A percentile compares a stretch with the other conserved stretches of the same genome.
Conservation (phyloP, 2,113 vertebrate species). For the Alethe castanea region DNA sequence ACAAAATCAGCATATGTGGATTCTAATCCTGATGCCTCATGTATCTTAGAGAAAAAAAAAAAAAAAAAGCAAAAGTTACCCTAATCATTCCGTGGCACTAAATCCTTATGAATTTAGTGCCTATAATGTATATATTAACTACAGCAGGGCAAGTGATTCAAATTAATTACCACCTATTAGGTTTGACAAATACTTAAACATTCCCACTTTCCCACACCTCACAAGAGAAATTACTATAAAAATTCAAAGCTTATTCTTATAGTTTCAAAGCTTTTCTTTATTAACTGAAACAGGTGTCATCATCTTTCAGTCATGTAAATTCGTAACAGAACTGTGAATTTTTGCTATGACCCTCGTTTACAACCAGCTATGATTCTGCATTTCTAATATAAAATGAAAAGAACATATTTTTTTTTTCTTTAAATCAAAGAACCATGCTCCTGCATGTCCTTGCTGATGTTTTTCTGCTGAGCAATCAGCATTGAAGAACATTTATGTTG, state of each 20-base stretch:
- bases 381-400: neutral
- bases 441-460: neutral
- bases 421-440: neutral
- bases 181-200: neutral
- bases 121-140: neutral
- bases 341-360: neutral
- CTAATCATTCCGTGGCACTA: neutral
- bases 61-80: neutral
- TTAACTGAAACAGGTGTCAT: neutral
- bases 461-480: neutral
- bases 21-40: neutral
- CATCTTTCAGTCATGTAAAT: neutral
- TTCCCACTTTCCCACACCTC: neutral
- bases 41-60: neutral
- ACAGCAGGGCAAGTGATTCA: neutral
- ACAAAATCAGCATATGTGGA: neutral
- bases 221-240: neutral
- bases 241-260: neutral
- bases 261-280: neutral
- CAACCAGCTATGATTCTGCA: neutral
- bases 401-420: neutral
- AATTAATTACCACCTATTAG: neutral
- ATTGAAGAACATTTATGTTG: neutral
- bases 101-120: neutral
- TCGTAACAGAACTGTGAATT: neutral